Percentiles rank a stretch among this genome's conserved stretches.
Evolutionary conservation across 2,113 vertebrate genomes (phyloP).

Genomic region (Toxostoma redivivum): DNA sequence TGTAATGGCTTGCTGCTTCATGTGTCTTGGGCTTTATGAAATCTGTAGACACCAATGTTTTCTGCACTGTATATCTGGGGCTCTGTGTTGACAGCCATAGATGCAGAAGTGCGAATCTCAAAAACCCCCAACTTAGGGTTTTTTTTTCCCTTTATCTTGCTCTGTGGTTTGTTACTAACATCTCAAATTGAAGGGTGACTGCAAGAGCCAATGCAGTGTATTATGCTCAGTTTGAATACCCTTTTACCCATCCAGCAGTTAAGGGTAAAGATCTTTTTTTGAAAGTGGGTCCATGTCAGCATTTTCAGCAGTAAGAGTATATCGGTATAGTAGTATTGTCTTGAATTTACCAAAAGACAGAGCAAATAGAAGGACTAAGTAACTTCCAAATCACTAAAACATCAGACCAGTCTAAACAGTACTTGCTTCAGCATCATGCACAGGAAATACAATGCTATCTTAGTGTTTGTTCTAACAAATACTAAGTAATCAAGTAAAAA

Average conservation of each 20-base stretch:
- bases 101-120: background rate
- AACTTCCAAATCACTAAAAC: background rate
- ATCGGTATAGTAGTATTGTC: background rate
- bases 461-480: background rate
- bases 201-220: background rate
- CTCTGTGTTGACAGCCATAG: background rate
- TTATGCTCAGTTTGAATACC: background rate
- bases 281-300: background rate
- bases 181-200: background rate
- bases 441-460: background rate
- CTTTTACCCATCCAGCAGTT: background rate
- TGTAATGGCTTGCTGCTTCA: background rate
- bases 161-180: background rate
- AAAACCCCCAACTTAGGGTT: accelerated
- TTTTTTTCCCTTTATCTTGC: background rate
- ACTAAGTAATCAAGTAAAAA: background rate
- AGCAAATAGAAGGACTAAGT: background rate
- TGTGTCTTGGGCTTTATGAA: background rate
- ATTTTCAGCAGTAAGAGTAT: background rate
- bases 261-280: background rate
- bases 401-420: background rate
- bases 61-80: background rate
- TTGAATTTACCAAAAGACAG: background rate
- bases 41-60: accelerated
- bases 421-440: background rate